These are phyloP conservation scores for Adelphocoris suturalis DNA, from an alignment of 2,888 invertebrate species.

Conservation along the genomic window DNA sequence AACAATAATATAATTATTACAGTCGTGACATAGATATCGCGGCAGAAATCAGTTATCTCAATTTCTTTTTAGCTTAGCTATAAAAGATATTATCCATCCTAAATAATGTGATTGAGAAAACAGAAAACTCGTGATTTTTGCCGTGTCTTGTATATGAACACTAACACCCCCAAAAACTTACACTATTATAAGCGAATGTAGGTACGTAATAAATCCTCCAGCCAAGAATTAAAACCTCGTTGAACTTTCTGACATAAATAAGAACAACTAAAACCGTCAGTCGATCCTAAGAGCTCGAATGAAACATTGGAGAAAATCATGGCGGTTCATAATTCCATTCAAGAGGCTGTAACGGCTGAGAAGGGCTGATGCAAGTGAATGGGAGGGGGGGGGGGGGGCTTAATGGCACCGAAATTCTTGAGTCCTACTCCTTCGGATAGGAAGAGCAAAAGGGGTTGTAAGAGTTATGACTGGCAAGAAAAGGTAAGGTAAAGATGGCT, in stretches of 20 bases:
- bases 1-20: too few species aligned
- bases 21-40: too few species aligned
- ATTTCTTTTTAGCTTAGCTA: too few species aligned
- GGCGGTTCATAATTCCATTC: slow-evolving; percentile 55
- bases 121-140: too few species aligned
- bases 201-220: not conserved
- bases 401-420: slow-evolving; percentile 57
- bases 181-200: too few species aligned
- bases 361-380: not conserved
- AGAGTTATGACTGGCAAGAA: slow-evolving; percentile 61
- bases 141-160: too few species aligned
- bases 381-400: slow-evolving; percentile 16
- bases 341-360: slow-evolving; percentile 9
- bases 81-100: too few species aligned
- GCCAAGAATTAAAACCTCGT: not conserved
- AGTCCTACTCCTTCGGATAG: slow-evolving; percentile 15
- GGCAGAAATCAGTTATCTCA: too few species aligned
- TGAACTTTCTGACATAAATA: not conserved
- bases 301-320: slow-evolving; percentile 45
- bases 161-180: too few species aligned
- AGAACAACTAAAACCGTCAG: not conserved
- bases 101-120: too few species aligned
- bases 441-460: not conserved
- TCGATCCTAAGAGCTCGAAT: not conserved
- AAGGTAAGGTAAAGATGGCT: slow-evolving; percentile 6